These are phyloP conservation scores for Chunga burmeisteri DNA, from an alignment of 2,113 vertebrate genomes.

Conservation along the genomic window DNA sequence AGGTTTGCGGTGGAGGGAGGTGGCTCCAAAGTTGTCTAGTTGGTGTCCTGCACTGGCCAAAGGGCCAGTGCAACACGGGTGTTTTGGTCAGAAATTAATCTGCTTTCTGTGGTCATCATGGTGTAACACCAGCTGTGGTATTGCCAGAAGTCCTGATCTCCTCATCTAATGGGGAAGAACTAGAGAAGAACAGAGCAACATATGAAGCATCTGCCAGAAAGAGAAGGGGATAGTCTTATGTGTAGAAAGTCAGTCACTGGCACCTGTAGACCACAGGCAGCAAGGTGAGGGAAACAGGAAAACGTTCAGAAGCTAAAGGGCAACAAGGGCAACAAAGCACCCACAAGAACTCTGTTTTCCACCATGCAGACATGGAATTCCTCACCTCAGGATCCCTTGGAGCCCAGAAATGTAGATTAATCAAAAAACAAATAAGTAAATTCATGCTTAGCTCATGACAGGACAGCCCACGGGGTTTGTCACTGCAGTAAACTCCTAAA, in stretches of 20 bases:
- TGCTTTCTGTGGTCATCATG: not conserved
- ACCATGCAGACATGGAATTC: not conserved
- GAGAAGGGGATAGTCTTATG: not conserved
- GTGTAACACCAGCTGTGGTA: not conserved
- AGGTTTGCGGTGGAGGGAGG: not conserved
- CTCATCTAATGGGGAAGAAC: not conserved
- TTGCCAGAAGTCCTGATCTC: not conserved
- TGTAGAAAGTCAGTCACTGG: not conserved
- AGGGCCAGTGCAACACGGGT: fast-evolving
- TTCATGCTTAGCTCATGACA: not conserved
- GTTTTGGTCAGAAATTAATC: not conserved
- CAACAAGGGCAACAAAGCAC: not conserved
- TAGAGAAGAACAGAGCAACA: fast-evolving
- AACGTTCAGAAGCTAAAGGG: not conserved
- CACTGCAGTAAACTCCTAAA: not conserved
- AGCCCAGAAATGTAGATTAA: not conserved
- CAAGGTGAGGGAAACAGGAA: not conserved
- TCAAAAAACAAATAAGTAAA: not conserved
- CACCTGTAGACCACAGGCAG: not conserved
- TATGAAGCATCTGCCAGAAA: not conserved
- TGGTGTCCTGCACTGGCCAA: not conserved
- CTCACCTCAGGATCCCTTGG: not conserved
- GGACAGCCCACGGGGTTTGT: not conserved
- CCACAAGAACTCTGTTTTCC: not conserved
- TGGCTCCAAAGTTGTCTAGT: not conserved